phyloP scores from a whole-genome alignment of 2,888 invertebrate genomes.

The Andrena camellia region DNA sequence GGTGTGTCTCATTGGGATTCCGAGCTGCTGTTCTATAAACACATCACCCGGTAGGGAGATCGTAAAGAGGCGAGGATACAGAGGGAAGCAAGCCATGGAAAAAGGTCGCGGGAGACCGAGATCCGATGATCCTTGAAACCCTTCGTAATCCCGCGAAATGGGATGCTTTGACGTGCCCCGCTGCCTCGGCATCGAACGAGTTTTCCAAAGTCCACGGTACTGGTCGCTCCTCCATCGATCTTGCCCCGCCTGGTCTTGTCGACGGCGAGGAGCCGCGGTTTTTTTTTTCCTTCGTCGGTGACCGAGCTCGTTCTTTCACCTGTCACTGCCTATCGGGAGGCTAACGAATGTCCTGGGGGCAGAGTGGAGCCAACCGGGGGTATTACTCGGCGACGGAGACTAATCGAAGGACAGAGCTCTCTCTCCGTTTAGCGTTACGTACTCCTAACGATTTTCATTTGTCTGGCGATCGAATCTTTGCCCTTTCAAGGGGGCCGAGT shows the following conservation, averaged over 20 bases:
- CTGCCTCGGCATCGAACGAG: constrained; percentile 21
- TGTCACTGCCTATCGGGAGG: constrained; percentile 4
- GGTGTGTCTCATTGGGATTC: too few species aligned
- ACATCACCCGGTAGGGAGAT: too few species aligned
- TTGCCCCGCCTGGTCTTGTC: constrained; percentile 29
- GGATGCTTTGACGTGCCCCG: constrained; percentile 13
- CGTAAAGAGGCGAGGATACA: background rate
- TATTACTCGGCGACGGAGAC: constrained; percentile 2
- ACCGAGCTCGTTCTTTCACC: constrained; percentile 30
- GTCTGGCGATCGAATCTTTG: too few species aligned
- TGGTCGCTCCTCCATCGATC: constrained; percentile 57
- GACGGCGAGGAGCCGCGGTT: constrained; percentile 25
- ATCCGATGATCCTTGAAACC: background rate
- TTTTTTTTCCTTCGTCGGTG: constrained; percentile 15
- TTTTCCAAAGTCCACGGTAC: constrained; percentile 19
- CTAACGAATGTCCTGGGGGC: constrained; percentile 29
- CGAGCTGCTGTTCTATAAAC: too few species aligned
- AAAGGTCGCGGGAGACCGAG: background rate
- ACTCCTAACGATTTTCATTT: background rate
- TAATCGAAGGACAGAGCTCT: background rate
- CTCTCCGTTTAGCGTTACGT: background rate
- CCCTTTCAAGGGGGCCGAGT: too few species aligned
- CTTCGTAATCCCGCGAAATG: constrained; percentile 12
- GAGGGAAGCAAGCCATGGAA: background rate
- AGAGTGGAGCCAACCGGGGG: background rate